Conservation (phyloP, 2,888 invertebrate species). For the Netelia melanura region DNA sequence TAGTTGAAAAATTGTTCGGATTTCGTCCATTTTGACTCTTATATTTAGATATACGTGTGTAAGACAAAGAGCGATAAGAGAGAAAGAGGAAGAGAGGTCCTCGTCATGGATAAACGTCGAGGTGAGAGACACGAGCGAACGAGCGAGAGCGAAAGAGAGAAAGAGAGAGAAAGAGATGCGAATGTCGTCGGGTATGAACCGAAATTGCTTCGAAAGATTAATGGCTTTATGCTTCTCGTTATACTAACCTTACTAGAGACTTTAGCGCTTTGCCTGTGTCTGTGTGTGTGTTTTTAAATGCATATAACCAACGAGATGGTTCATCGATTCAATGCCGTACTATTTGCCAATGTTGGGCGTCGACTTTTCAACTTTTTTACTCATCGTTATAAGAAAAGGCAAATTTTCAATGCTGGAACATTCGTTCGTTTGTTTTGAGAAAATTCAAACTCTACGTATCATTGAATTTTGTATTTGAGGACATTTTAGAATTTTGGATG, state of each 20-base stretch:
- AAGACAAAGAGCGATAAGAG: conserved; percentile 66
- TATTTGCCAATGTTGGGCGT: too few species aligned
- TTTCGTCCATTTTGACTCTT: too few species aligned
- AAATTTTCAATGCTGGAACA: too few species aligned
- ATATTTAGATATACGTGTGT: conserved; percentile 12
- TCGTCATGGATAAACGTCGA: conserved; percentile 29
- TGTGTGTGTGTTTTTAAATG: conserved; percentile 13
- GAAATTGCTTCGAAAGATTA: conserved; percentile 83
- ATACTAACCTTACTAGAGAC: conserved; percentile 69
- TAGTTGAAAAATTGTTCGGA: too few species aligned
- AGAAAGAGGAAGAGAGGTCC: conserved; percentile 72
- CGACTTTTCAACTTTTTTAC: background rate
- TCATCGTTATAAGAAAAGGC: background rate
- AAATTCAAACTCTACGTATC: conserved; percentile 9
- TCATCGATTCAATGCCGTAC: conserved; percentile 5
- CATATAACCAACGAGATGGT: conserved; percentile 33
- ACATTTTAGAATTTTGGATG: too few species aligned
- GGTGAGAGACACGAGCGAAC: conserved; percentile 38
- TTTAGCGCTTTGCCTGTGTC: conserved; percentile 6
- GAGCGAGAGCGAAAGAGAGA: conserved; percentile 45
- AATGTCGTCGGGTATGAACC: conserved; percentile 82
- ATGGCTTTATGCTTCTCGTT: conserved; percentile 80
- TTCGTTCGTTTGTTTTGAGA: conserved; percentile 20
- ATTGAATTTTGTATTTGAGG: background rate
- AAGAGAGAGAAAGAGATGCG: conserved; percentile 67